Percentiles rank a stretch among this genome's conserved stretches.
Evolutionary conservation across 1,140 invertebrate genomes (phyloP).

Genomic region (Druon quercuslanigerum): DNA sequence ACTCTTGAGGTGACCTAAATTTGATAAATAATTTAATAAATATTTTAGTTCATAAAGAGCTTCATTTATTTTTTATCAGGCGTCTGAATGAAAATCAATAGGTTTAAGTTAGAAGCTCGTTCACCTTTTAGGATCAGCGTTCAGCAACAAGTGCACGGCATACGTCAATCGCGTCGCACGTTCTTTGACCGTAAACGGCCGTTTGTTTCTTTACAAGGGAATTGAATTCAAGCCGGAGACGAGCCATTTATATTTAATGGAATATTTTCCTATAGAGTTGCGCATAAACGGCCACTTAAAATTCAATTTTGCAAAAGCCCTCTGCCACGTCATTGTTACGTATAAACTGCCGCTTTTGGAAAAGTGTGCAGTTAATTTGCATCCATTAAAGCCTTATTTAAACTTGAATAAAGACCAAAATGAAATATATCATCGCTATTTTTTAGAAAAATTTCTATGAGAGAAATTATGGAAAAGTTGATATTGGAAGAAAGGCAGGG

Average conservation of each 20-base stretch:
- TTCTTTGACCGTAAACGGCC: constrained; percentile 1
- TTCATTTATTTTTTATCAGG: not conserved
- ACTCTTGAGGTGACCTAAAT: no score
- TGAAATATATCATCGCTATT: not conserved
- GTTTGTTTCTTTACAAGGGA: constrained; percentile 18
- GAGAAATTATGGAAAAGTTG: no score
- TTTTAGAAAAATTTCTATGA: no score
- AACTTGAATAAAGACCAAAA: not conserved
- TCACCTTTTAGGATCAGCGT: constrained; percentile 18
- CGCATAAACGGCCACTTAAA: constrained; percentile 1
- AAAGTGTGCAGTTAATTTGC: not conserved
- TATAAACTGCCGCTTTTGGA: not conserved
- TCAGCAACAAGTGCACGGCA: constrained; percentile 24
- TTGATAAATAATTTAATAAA: not conserved
- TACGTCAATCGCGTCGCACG: constrained; percentile 9
- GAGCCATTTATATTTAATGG: constrained; percentile 15
- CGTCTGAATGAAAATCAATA: constrained; percentile 28
- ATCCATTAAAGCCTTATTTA: not conserved
- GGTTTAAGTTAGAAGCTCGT: not conserved
- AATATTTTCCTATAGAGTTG: constrained; percentile 17
- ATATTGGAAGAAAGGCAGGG: no score
- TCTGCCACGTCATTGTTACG: not conserved
- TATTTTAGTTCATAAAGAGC: not conserved
- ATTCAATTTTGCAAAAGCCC: constrained; percentile 20
- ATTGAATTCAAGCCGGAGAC: constrained; percentile 27